These are phyloP conservation scores for Epiblema foenella DNA, from an alignment of 2,888 invertebrate genomes.

Conservation along the genomic window DNA sequence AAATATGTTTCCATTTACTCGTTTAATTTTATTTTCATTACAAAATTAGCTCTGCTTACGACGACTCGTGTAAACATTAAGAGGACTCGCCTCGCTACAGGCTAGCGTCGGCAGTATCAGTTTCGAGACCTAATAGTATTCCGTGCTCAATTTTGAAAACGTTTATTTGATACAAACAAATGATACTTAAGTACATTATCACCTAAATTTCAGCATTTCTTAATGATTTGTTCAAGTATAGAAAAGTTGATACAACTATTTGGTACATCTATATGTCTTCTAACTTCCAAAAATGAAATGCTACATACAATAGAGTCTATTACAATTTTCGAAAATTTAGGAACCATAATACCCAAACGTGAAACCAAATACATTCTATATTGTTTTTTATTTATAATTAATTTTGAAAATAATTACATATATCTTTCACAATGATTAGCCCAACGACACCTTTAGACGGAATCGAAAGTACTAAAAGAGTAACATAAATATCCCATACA, in stretches of 20 bases:
- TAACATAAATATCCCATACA: slow-evolving; percentile 73
- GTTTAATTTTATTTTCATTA: slow-evolving; percentile 63
- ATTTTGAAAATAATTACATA: slow-evolving; percentile 82
- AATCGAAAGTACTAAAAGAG: slow-evolving; percentile 78
- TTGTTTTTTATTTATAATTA: slow-evolving; percentile 73
- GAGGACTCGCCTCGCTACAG: slow-evolving; percentile 23
- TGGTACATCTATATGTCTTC: slow-evolving; percentile 82
- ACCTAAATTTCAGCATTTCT: slow-evolving; percentile 80
- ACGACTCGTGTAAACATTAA: slow-evolving; percentile 45
- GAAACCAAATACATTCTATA: slow-evolving; percentile 80
- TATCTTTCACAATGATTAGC: slow-evolving; percentile 74
- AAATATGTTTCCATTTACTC: slow-evolving; percentile 66
- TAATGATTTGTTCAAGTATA: slow-evolving; percentile 78
- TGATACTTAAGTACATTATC: slow-evolving; percentile 75
- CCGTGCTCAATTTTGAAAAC: slow-evolving; percentile 80
- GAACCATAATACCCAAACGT: slow-evolving; percentile 85
- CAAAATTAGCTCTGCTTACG: slow-evolving; percentile 66
- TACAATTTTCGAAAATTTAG: slow-evolving; percentile 85
- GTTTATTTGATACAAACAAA: slow-evolving; percentile 71
- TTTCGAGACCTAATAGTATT: slow-evolving; percentile 80
- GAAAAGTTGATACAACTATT: slow-evolving; percentile 84
- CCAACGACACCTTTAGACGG: slow-evolving; percentile 81
- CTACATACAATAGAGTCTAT: slow-evolving; percentile 84
- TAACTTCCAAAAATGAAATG: slow-evolving; percentile 81
- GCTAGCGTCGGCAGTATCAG: slow-evolving; percentile 77